phyloP scores from a whole-genome alignment of 1,140 invertebrate species.

The Aphidius ervi region DNA sequence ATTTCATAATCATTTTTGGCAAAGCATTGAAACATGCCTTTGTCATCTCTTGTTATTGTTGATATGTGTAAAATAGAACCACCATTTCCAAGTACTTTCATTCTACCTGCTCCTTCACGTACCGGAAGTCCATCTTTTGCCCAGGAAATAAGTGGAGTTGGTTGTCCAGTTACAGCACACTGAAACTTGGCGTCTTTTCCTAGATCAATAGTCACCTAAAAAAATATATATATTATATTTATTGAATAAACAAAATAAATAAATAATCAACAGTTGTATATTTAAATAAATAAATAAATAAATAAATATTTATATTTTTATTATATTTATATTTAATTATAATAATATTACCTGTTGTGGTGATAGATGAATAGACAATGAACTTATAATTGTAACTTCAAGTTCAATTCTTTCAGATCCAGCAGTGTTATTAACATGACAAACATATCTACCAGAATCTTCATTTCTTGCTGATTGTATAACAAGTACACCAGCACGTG shows the following conservation, averaged over 20 bases:
- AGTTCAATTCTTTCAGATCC: conserved; percentile 80
- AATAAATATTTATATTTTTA: background rate
- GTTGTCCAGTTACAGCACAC: conserved; percentile 82
- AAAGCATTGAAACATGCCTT: conserved; percentile 88
- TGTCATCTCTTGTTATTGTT: conserved; percentile 70
- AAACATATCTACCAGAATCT: conserved; percentile 78
- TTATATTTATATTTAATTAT: background rate
- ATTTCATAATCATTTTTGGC: conserved; percentile 81
- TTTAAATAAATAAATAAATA: too few relatives aligned
- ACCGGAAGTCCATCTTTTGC: conserved; percentile 75
- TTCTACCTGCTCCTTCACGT: conserved; percentile 53
- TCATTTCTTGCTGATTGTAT: conserved; percentile 63
- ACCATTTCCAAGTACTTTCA: conserved; percentile 42
- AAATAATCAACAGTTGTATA: too few relatives aligned
- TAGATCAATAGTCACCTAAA: conserved; percentile 65
- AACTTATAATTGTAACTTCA: conserved; percentile 64
- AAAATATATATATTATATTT: conserved; percentile 8
- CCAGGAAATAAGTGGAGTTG: conserved; percentile 77
- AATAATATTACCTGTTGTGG: conserved; percentile 53
- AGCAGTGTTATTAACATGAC: conserved; percentile 82
- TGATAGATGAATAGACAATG: conserved; percentile 46
- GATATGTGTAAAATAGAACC: conserved; percentile 55
- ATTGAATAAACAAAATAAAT: background rate
- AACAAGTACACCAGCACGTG: conserved; percentile 63
- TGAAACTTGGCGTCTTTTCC: conserved; percentile 78